Base-by-base conservation (phyloP, 2,888 invertebrate genomes). In the Xanthia icteritia region DNA sequence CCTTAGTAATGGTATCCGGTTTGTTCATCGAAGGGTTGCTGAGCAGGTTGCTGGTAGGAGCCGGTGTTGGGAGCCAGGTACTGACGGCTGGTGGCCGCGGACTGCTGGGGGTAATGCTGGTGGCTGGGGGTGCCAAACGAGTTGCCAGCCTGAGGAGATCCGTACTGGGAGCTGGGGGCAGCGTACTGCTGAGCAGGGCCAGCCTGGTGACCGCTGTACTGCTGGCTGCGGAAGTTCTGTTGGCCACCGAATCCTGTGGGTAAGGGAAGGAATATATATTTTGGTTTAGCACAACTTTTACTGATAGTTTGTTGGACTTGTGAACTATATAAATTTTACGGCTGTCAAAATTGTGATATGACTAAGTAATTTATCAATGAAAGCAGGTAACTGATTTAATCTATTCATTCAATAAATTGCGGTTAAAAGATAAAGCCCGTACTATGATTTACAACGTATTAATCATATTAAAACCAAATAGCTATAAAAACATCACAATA, bases 1-100 rank as follows among this genome's bases (percentile, higher is more conserved):
- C 48, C 73, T 89, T 91, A 96, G 80, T 96, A 96, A 27, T 94
- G 93, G 89, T 96, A 96, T 65, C 95, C 95, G 39, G 95, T 95
- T 73, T 94, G 86, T 76, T 95, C 96, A 71, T 96, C 95, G 81
- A 96, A 96, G 67, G 92, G 85, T 79, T 96, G 96, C 77, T 96
- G 95, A 36, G 95, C 94, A 64, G 88, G 86, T 83, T 93, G 92
- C 83, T 93, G 92, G 89, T 89, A 89, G 45, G 91, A 87, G 31
- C 79, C 63, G 51, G 90, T 69, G 79, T 92, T 93, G 4, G 96
- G 95, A 11, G 95, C 92, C 82, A 94, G 89, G 90, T 96, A 96
- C 85, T 96, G 95, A 71, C 94, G 94, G 88, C 90, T 93, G 82
- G 93, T 82, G 27, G 92, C 89, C 0, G 91, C 91, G 42, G 90